Evolutionary conservation across 2,888 invertebrate genomes (phyloP).

Genomic region (Cephus rjabovi): DNA sequence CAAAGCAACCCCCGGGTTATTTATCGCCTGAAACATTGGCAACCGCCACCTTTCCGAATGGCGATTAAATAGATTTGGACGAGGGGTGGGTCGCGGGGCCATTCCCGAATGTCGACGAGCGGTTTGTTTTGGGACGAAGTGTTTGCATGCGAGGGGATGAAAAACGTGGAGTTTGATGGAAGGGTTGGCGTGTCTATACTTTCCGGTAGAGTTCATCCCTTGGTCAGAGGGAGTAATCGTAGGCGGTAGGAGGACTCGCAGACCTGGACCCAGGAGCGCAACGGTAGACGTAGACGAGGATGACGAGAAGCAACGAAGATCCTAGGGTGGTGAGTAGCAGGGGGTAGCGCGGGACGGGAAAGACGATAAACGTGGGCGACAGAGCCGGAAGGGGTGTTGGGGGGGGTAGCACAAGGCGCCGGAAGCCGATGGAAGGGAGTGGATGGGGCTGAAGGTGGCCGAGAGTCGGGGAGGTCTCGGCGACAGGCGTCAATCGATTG

Average conservation of each 20-base stretch:
- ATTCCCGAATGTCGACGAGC: background rate
- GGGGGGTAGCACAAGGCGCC: constrained; percentile 15
- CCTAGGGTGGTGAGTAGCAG: constrained; percentile 25
- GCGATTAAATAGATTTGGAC: background rate
- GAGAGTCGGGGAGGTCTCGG: constrained; percentile 61
- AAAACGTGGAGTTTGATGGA: background rate
- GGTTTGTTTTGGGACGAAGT: background rate
- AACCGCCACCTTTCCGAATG: background rate
- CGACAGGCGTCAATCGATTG: constrained; percentile 69
- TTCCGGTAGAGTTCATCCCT: background rate
- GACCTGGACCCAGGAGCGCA: constrained; percentile 35
- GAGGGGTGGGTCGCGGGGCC: background rate
- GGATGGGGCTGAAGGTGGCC: constrained; percentile 18
- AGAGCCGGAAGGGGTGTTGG: constrained; percentile 27
- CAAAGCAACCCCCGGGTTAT: background rate
- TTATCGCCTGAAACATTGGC: background rate
- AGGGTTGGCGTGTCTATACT: background rate
- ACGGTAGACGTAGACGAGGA: constrained; percentile 44
- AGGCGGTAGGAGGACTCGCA: background rate
- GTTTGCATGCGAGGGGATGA: background rate
- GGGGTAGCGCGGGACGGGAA: constrained; percentile 31
- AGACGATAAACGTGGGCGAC: constrained; percentile 39
- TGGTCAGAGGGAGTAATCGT: background rate
- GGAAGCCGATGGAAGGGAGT: constrained; percentile 18
- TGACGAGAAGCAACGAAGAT: constrained; percentile 35